Percentiles rank a stretch among this genome's conserved stretches.
phyloP scores from a whole-genome alignment of 2,113 vertebrate species.

The Accipiter cooperii region DNA sequence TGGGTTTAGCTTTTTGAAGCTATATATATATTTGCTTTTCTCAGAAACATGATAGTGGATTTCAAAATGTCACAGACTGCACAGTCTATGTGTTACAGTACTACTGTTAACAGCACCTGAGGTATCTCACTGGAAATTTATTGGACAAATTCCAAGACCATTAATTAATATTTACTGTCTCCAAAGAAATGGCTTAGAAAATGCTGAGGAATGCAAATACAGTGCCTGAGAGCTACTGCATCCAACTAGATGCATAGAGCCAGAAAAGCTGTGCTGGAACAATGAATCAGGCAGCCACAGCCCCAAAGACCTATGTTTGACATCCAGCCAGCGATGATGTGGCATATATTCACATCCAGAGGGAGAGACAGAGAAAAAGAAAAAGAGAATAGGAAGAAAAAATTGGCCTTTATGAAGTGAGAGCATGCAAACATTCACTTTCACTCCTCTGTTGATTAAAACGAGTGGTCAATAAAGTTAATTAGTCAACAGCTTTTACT shows the following conservation, averaged over 20 bases:
- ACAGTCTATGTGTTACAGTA: background rate
- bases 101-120: background rate
- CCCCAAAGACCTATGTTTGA: background rate
- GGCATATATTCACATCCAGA: background rate
- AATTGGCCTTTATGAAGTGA: background rate
- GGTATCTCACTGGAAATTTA: background rate
- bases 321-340: background rate
- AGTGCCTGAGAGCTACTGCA: background rate
- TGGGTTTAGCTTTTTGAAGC: background rate
- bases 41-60: background rate
- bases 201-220: too few species aligned
- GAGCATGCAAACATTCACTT: background rate
- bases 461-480: background rate
- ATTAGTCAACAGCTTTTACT: background rate
- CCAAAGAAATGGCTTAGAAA: background rate
- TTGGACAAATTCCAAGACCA: background rate
- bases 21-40: background rate
- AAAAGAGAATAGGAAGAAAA: background rate
- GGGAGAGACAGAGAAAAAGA: background rate
- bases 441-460: background rate
- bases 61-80: background rate
- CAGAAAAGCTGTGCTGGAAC: background rate
- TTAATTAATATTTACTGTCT: background rate
- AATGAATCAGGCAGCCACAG: background rate
- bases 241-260: background rate